Base-by-base conservation (phyloP, 1,140 invertebrate species). In the Apis mellifera region DNA sequence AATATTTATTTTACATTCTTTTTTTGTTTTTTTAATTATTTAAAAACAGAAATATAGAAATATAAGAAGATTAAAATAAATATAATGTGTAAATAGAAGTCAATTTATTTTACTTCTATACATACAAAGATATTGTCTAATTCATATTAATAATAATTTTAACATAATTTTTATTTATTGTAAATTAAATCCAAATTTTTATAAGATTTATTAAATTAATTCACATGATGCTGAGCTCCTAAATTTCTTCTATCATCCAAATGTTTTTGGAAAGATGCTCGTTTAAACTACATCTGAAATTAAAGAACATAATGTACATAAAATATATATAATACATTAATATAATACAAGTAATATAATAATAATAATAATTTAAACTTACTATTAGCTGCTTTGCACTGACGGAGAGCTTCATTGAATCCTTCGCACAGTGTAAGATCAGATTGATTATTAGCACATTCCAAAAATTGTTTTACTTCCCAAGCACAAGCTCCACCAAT, bases 371-470 rank as follows among this genome's bases (percentile, higher is more conserved):
- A 21, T 50, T 55, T 54, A 42, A n/a, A 65, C 93, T 93, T 83
- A 95, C 95, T 87, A 76, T 95, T 92, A 69, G 90, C 82, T 82
- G 87, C 86, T 95, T 97, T 97, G 96, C 98, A 99, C 92, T 98
- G 97, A 87, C 97, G 96, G 82, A 99, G 95, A 77, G 97, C 98
- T 94, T 99, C 97, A 92, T 98, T 99, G 93, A 99, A 99, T 66
- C 98, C 98, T 89, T 98, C 96, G 91, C 98, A 99, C 3, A 99
- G 95, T 8, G 96, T 95, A 12, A 99, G 92, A 92, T 99, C 98
- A 54, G 95, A 95, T 90, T 98, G 97, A 65, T 96, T 96, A 90
- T 98, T 96, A 69, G 98, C 97, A 91, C 98, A 98, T 85, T 98
- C 96, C 23, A 99, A 93, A 94, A 98, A 98, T 91, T 98, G 97